These are phyloP conservation scores for Graphium colonna DNA, from an alignment of 2,888 invertebrate genomes.

Conservation along the genomic window DNA sequence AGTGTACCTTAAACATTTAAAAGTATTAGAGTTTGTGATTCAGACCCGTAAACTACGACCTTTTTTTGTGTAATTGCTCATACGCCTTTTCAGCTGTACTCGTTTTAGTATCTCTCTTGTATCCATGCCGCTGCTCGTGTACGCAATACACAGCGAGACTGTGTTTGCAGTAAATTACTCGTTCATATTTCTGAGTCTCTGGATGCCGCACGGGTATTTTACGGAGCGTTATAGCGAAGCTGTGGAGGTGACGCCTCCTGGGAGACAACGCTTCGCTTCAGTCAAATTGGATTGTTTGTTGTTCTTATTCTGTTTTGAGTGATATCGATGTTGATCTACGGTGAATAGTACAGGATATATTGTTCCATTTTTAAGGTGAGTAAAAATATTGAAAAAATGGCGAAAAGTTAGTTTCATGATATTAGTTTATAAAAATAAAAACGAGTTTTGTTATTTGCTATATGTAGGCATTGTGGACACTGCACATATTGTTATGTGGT, in stretches of 20 bases:
- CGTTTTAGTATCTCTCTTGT: not conserved
- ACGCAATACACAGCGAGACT: not conserved
- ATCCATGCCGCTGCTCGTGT: not conserved
- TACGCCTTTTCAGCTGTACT: not conserved
- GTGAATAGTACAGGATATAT: too few relatives aligned
- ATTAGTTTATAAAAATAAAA: too few relatives aligned
- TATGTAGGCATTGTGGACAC: not conserved
- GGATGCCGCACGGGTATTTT: conserved; percentile 22
- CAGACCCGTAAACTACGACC: not conserved
- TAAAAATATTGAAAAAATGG: not conserved
- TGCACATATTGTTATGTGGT: too few relatives aligned
- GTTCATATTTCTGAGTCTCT: conserved; percentile 29
- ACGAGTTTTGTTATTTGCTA: too few relatives aligned
- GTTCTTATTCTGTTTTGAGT: conserved; percentile 1
- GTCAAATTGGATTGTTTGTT: conserved; percentile 36
- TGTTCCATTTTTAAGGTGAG: too few relatives aligned
- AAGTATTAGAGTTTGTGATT: not conserved
- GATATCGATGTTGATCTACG: not conserved
- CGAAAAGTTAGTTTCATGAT: too few relatives aligned
- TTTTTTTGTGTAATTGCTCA: not conserved
- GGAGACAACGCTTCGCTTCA: conserved; percentile 26
- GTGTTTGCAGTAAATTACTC: conserved; percentile 24
- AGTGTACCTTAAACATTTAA: too few relatives aligned
- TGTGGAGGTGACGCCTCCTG: conserved; percentile 22
- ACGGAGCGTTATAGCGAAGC: conserved; percentile 1